Conservation (phyloP, 2,113 vertebrate genomes). For the Misgurnus anguillicaudatus region DNA sequence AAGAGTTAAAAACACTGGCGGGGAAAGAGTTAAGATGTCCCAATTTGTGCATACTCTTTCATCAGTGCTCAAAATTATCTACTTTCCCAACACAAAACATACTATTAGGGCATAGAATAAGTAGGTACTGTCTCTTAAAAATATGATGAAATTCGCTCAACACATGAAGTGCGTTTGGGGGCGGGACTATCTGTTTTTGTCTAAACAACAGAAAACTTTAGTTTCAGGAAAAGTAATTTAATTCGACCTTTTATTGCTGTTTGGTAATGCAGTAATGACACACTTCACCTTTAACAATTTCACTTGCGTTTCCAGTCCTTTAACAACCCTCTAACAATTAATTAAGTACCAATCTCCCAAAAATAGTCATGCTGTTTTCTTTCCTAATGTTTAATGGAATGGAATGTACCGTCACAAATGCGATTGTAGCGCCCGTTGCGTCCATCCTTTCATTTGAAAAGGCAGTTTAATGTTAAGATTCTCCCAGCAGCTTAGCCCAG, state of each 20-base stretch:
- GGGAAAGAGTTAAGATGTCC: too few relatives aligned
- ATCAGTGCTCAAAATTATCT: too few relatives aligned
- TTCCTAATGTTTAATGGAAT: neutral
- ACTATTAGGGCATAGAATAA: too few relatives aligned
- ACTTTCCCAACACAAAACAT: too few relatives aligned
- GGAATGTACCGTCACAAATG: constrained; percentile 65
- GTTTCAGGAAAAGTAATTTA: too few relatives aligned
- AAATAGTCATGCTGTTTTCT: neutral
- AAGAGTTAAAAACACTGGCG: too few relatives aligned
- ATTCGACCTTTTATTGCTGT: neutral
- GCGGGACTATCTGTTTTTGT: neutral
- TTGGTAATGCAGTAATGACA: constrained; percentile 1
- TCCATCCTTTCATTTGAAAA: constrained; percentile 29
- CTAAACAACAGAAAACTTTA: neutral
- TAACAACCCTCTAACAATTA: neutral
- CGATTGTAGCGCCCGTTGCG: constrained; percentile 65
- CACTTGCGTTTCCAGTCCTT: neutral
- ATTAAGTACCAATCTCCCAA: neutral
- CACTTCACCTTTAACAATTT: neutral
- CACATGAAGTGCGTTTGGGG: too few relatives aligned
- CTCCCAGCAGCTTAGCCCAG: constrained; percentile 64
- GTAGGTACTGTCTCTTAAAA: too few relatives aligned
- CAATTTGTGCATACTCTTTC: too few relatives aligned
- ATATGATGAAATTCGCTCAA: too few relatives aligned
- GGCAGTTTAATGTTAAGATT: constrained; percentile 21